Base-by-base conservation (phyloP, 2,888 invertebrate species). In the Oxyteleia sp. region DNA sequence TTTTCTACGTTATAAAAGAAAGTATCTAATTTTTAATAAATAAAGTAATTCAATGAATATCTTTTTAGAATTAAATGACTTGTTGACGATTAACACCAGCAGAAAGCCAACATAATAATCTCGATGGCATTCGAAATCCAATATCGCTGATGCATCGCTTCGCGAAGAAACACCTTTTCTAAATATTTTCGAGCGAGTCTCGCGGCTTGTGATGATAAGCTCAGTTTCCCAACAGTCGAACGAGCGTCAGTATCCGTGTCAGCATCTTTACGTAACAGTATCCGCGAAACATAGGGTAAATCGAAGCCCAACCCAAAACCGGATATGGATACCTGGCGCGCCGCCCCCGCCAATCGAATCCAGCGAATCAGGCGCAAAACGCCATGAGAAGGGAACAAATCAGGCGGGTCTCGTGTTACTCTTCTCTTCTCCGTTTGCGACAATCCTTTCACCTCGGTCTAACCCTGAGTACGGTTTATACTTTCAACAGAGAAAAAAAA, bases 291-390 rank as follows among this genome's bases (percentile, higher is more conserved):
- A 75, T 32, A 86, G 87, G 85, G 86, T 82, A 84, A 87, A 78
- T 64, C 53, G 81, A 88, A 89, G 91, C 87, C 89, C 90, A 61
- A 80, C 91, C 91, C 91, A 90, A 59, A 90, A 88, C 89, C 90
- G 90, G 92, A 91, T 89, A 88, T 88, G 91, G 88, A 90, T 90
- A 92, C 92, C 91, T 92, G 90, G 86, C 84, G 91, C 87, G 85
- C 90, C 93, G 93, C 93, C 93, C 92, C 90, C 92, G 90, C 92
- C 92, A 90, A 91, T 92, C 88, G 88, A 87, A 89, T 88, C 79
- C 90, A 87, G 88, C 91, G 91, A 92, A 92, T 91, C 90, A 89
- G 90, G 87, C 90, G 89, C 89, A 88, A 89, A 91, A 90, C 87
- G 87, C 85, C 88, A 89, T 87, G 86, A 87, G 90, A 89, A 90